Base-by-base conservation (phyloP, 2,888 invertebrate species). In the Drosophila macrospina region DNA sequence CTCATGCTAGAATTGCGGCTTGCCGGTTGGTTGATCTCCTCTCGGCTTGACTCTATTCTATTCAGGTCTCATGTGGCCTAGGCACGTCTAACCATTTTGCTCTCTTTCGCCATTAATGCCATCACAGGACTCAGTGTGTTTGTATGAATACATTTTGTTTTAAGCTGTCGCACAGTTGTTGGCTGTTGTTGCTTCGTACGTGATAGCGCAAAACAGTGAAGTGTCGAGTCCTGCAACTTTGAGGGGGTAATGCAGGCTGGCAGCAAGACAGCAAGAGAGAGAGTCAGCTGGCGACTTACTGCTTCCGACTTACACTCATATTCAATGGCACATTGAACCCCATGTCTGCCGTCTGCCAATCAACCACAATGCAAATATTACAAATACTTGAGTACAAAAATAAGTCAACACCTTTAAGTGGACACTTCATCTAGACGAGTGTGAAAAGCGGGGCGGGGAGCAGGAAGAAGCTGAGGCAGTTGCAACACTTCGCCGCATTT, bases 71-170 rank as follows among this genome's bases (percentile, higher is more conserved):
- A 7, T 62, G 69, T 70, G 73, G 70, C 63, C 63, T 65, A 60
- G 71, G 69, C 77, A 86, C 84, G 83, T 84, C 68, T 69, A 65
- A 81, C 59, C 77, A 81, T 84, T 86, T 84, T 86, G 81, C 69
- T 69, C 70, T 66, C n/a, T 76, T 69, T 73, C 65, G 65, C 69
- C 79, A 83, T 83, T 84, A 86, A 84, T 84, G 86, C 86, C 77
- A 63, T 30, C 63, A 68, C 83, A 83, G 77, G 84, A 67, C 72
- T 75, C 74, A 57, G 64, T 62, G 68, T 78, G 63, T 63, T 56
- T 66, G 65, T 66, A 48, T 69, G 83, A 86, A 85, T 80, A 75
- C 78, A 78, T 80, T 86, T 78, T 75, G 70, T 80, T 73, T 68
- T 78, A 78, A 78, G 86, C 69, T 80, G 71, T 77, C 78, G 64